A percentile compares a stretch with the other conserved stretches of the same genome.
phyloP scores from a whole-genome alignment of 2,113 vertebrate species.

The Lepus americanus region DNA sequence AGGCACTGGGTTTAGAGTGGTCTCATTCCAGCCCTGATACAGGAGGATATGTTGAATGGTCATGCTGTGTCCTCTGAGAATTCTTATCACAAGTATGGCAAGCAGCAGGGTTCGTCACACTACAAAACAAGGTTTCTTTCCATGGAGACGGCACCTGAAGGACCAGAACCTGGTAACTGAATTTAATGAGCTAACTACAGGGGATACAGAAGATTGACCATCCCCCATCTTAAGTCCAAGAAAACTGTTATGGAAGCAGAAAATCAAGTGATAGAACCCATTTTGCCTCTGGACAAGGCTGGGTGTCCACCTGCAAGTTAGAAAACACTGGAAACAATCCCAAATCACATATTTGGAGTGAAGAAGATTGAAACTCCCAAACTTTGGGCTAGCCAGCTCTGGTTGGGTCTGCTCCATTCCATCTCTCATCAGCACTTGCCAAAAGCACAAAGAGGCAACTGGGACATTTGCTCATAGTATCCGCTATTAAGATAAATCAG shows the following conservation, averaged over 20 bases:
- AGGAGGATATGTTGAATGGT: background rate
- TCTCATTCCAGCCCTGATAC: constrained; percentile 45
- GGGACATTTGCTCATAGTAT: constrained; percentile 81
- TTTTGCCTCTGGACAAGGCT: constrained; percentile 80
- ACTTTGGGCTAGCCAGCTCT: constrained; percentile 75
- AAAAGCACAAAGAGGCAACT: constrained; percentile 83
- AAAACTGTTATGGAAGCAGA: constrained; percentile 63
- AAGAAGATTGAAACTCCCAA: constrained; percentile 83
- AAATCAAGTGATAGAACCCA: background rate
- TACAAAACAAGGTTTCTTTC: constrained; percentile 37
- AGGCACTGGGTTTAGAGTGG: background rate
- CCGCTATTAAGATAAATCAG: constrained; percentile 83
- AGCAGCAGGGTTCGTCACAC: background rate
- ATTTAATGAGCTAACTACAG: background rate
- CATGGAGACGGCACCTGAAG: background rate
- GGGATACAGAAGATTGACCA: constrained; percentile 36
- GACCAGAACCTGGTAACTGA: background rate
- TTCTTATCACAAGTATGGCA: background rate
- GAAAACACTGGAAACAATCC: constrained; percentile 83
- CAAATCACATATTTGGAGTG: constrained; percentile 81
- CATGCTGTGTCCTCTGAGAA: constrained; percentile 47
- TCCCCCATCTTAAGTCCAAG: constrained; percentile 60
- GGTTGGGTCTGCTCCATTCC: constrained; percentile 81
- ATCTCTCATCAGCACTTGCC: constrained; percentile 81
- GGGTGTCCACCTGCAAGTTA: constrained; percentile 85